A percentile compares a stretch with the other conserved stretches of the same genome.
These are phyloP conservation scores for Orientallactaga sibirica DNA, from an alignment of 2,797 vertebrate species.

Conservation along the genomic window DNA sequence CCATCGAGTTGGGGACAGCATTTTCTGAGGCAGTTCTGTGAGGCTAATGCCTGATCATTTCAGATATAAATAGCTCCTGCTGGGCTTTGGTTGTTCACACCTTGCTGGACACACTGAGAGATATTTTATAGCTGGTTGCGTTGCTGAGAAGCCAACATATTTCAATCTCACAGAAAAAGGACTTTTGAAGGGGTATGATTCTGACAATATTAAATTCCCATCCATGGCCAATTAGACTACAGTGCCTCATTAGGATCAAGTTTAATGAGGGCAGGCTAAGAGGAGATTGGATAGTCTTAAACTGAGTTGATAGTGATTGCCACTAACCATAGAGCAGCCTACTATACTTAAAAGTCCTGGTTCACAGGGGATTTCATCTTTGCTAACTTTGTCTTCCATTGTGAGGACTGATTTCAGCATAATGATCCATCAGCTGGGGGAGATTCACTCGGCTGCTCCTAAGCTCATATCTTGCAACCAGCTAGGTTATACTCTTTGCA, in stretches of 20 bases:
- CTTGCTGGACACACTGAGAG: constrained; percentile 35
- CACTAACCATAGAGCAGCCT: constrained; percentile 25
- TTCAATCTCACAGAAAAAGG: constrained; percentile 27
- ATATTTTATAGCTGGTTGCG: constrained; percentile 20
- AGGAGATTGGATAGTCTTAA: constrained; percentile 76
- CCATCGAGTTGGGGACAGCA: not conserved
- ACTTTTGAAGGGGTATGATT: constrained; percentile 49
- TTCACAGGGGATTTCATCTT: constrained; percentile 63
- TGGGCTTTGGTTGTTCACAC: constrained; percentile 61
- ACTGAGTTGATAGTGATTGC: constrained; percentile 80
- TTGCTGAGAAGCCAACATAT: not conserved
- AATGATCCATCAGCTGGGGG: constrained; percentile 63
- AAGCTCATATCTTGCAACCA: constrained; percentile 64
- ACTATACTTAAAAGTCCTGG: constrained; percentile 43
- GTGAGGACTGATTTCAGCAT: constrained; percentile 71
- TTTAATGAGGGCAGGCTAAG: constrained; percentile 81
- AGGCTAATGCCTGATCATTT: constrained; percentile 40
- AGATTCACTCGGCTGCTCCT: constrained; percentile 71
- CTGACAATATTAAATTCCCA: constrained; percentile 29
- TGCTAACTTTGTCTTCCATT: constrained; percentile 65
- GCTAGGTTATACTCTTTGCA: constrained; percentile 46
- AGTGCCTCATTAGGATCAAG: constrained; percentile 69
- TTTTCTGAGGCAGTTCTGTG: constrained; percentile 34
- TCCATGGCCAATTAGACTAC: constrained; percentile 7
- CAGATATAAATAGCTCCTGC: constrained; percentile 44